Conservation (phyloP, 2,888 invertebrate genomes). For the Entomobrya proxima region DNA sequence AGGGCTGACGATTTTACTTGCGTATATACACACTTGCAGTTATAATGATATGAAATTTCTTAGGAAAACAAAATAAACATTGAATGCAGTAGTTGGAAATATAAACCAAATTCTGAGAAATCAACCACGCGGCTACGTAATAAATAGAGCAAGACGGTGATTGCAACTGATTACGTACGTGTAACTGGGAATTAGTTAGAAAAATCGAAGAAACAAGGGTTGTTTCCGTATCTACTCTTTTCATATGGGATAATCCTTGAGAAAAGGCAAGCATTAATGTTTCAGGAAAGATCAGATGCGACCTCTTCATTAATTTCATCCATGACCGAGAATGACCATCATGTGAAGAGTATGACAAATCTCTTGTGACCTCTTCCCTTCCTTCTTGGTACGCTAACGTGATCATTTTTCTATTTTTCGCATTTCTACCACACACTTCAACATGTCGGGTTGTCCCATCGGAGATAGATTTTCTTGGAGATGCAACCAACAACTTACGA, state of each 20-base stretch:
- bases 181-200: slow-evolving; percentile 7
- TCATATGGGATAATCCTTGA: not conserved
- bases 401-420: not conserved
- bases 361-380: slow-evolving; percentile 22
- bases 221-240: not conserved
- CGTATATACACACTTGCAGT: not conserved
- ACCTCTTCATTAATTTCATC: slow-evolving; percentile 35
- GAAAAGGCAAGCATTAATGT: not conserved
- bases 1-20: slow-evolving; percentile 15
- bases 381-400: not conserved
- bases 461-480: no score
- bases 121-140: not conserved
- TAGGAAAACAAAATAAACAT: not conserved
- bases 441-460: no score
- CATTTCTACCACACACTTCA: not conserved
- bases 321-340: slow-evolving; percentile 47
- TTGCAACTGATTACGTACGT: not conserved
- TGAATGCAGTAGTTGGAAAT: not conserved
- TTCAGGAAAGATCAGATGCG: not conserved
- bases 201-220: not conserved
- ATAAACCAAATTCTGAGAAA: not conserved
- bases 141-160: not conserved
- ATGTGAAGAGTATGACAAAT: slow-evolving; percentile 33
- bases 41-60: not conserved
- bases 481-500: no score